Percentiles rank a stretch among this genome's conserved stretches.
These are phyloP conservation scores for Enteromius paludinosus DNA, from an alignment of 2,797 vertebrate species.

Conservation along the genomic window DNA sequence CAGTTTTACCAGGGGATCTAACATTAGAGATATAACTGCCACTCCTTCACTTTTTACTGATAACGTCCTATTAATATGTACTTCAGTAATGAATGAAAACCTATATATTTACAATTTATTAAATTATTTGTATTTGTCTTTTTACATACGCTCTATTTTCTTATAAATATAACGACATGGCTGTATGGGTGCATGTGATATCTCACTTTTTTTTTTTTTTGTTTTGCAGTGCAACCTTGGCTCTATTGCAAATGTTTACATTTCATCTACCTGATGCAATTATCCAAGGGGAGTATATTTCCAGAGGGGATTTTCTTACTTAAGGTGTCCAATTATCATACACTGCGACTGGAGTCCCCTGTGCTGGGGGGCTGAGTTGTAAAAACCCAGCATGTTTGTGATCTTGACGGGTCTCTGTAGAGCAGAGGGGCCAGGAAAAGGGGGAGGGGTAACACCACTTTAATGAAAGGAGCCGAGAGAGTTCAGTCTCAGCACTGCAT, in stretches of 20 bases:
- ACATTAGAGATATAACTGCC: conserved; percentile 17
- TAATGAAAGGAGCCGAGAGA: conserved; percentile 68
- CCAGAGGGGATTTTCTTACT: conserved; percentile 75
- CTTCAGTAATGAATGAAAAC: too few species aligned
- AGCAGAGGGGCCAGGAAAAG: conserved; percentile 40
- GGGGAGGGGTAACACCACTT: conserved; percentile 67
- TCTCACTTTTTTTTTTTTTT: conserved; percentile 20
- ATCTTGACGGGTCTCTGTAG: conserved; percentile 68
- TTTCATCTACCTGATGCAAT: conserved; percentile 68
- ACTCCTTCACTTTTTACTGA: conserved; percentile 68
- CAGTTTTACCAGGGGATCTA: not conserved
- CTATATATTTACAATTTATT: too few species aligned
- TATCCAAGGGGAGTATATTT: conserved; percentile 63
- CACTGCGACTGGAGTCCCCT: conserved; percentile 74
- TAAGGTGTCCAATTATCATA: conserved; percentile 88
- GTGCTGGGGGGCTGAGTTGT: conserved; percentile 69
- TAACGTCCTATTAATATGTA: not conserved
- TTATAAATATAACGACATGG: not conserved
- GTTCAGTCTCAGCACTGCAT: conserved; percentile 68
- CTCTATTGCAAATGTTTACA: conserved; percentile 53
- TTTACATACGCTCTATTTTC: too few species aligned
- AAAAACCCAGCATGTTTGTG: conserved; percentile 78
- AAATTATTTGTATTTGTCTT: too few species aligned
- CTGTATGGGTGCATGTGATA: not conserved
- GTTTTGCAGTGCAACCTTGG: conserved; percentile 48